These are phyloP conservation scores for Strigamia maritima DNA, from an alignment of 2,888 invertebrate species.

Conservation along the genomic window DNA sequence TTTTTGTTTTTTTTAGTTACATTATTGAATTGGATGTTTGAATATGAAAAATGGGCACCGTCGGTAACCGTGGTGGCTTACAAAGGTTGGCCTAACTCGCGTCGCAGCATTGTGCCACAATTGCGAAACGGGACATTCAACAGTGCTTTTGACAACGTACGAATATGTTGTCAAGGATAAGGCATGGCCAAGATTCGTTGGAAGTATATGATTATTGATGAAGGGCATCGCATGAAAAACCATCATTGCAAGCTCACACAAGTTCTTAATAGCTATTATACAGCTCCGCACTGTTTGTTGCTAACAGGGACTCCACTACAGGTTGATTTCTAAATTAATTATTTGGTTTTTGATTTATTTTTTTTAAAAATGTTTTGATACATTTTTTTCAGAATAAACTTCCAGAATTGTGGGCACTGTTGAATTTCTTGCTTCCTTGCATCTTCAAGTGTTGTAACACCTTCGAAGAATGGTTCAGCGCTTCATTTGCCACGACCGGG, in stretches of 20 bases:
- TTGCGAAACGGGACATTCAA: constrained; percentile 94
- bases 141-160: constrained; percentile 94
- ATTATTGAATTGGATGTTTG: constrained; percentile 96
- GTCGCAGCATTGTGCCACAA: constrained; percentile 77
- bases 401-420: constrained; percentile 95
- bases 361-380: not conserved
- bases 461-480: constrained; percentile 99
- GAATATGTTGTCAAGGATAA: constrained; percentile 99
- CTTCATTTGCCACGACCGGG: constrained; percentile 98
- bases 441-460: constrained; percentile 98
- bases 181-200: constrained; percentile 91
- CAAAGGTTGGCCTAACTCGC: constrained; percentile 82
- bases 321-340: constrained; percentile 47
- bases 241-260: constrained; percentile 99
- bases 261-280: constrained; percentile 91
- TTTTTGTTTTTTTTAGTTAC: constrained; percentile 57
- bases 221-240: constrained; percentile 99
- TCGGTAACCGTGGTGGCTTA: constrained; percentile 70
- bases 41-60: constrained; percentile 99
- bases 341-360: not conserved
- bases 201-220: constrained; percentile 99
- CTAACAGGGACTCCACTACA: constrained; percentile 97
- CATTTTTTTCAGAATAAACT: constrained; percentile 72
- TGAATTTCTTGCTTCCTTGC: constrained; percentile 96
- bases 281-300: constrained; percentile 89